Base-by-base conservation (phyloP, 2,888 invertebrate species). In the Sinopyrophorus schimmeli region DNA sequence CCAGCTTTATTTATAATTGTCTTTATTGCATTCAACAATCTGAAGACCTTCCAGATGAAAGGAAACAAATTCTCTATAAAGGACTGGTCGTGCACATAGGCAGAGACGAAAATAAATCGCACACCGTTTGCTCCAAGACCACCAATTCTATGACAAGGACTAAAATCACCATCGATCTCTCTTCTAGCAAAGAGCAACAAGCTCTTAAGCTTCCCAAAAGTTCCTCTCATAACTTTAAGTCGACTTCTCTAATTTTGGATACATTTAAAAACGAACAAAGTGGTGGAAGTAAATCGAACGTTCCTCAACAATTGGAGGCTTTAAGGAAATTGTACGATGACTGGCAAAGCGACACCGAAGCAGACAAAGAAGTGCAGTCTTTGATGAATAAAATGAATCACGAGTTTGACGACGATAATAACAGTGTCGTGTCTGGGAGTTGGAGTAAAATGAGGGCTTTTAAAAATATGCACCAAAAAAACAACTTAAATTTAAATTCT, bases 351-450 rank as follows among this genome's bases (percentile, higher is more conserved):
- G 78, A 78, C 54, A 76, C 74, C 49, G 80, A 74, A 58, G 80
- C 81, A 3, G 82, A 82, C 59, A 81, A 81, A 61, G 82, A 82
- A 64, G 82, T 82, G 1, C 77, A 80, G 57, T 74, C 74, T 2
- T 76, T 80, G 62, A 80, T 80, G 73, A 73, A 74, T 23, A 61
- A 61, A 40, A 59, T 60, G 23, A 60, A 54, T 18, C 59, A 60
- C 24, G 50, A 48, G 10, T 43, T 57, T 5, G 68, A 71, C 18
- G 68, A 68, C 38, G 70, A 70, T 20, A 62, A 55, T 37, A 72
- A 69, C 48, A 75, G 73, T 53, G 73, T 74, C 18, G 62, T 78
- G 7, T 77, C 76, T 1, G 79, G 77, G 27, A 81, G 80, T 62
- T 81, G 81, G 80, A 80, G 79, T 61, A 76, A 76, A 51, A 65